Evolutionary conservation across 92 coral and sea anemone genomes (phyloP).

Genomic region (Isaurus tuberculatus): DNA sequence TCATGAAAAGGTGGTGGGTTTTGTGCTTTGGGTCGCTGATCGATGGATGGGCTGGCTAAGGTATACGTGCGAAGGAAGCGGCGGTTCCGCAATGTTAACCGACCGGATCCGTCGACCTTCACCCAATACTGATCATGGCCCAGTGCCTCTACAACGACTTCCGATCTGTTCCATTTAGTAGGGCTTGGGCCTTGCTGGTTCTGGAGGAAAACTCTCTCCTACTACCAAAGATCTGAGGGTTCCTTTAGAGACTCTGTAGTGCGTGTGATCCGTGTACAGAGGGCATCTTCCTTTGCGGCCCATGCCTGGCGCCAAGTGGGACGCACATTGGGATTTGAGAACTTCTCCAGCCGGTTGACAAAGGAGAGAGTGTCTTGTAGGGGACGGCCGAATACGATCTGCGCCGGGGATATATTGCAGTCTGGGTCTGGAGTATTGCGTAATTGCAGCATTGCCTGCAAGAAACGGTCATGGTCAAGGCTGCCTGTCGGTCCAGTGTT

Average conservation of each 20-base stretch:
- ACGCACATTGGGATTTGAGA: constrained; percentile 48
- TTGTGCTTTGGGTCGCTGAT: too few relatives aligned
- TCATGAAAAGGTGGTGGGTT: too few relatives aligned
- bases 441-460: constrained; percentile 53
- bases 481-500: constrained; percentile 58
- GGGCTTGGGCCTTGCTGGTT: constrained; percentile 75
- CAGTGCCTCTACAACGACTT: constrained; percentile 52
- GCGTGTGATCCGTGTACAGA: constrained; percentile 43
- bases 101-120: constrained; percentile 64
- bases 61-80: background rate
- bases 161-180: constrained; percentile 78
- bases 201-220: constrained; percentile 17
- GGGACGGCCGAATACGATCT: constrained; percentile 51
- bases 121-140: constrained; percentile 69
- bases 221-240: background rate
- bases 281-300: constrained; percentile 59
- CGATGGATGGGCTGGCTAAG: too few relatives aligned
- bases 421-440: constrained; percentile 56
- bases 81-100: constrained; percentile 19
- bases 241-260: constrained; percentile 21
- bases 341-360: constrained; percentile 56
- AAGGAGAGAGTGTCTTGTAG: constrained; percentile 50
- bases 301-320: constrained; percentile 54
- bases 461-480: constrained; percentile 49
- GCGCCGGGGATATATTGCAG: constrained; percentile 54